These are phyloP conservation scores for Premnoplex brunnescens DNA, from an alignment of 2,797 vertebrate species.

Conservation along the genomic window DNA sequence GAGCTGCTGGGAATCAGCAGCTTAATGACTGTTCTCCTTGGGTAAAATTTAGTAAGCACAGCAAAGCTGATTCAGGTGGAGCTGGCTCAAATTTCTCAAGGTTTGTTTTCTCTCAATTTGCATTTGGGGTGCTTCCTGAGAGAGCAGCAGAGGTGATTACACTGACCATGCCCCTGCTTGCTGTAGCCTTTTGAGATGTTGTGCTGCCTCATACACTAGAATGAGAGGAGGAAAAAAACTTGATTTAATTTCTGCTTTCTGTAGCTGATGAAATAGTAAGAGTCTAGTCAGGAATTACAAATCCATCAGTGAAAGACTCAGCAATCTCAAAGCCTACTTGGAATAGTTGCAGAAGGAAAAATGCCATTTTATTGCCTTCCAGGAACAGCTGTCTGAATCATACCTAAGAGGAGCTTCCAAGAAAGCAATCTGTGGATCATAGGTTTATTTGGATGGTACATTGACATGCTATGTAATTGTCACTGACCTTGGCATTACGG, in stretches of 20 bases:
- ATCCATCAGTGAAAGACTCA: not conserved
- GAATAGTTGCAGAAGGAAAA: not conserved
- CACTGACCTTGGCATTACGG: slow-evolving; percentile 31
- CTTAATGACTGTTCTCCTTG: not conserved
- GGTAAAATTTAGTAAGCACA: not conserved
- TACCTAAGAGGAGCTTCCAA: slow-evolving; percentile 39
- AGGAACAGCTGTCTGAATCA: not conserved
- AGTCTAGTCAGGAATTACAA: not conserved
- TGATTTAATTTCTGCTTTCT: not conserved
- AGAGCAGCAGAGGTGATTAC: not conserved
- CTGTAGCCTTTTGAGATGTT: not conserved
- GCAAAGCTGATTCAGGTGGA: not conserved
- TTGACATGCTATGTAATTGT: slow-evolving; percentile 32
- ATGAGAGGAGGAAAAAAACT: not conserved
- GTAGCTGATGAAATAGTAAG: not conserved
- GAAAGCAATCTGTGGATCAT: slow-evolving; percentile 31
- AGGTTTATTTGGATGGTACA: slow-evolving; percentile 27
- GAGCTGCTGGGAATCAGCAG: not conserved
- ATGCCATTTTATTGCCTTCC: not conserved
- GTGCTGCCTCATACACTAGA: not conserved
- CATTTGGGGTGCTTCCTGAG: not conserved
- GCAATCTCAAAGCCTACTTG: not conserved
- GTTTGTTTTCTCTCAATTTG: not conserved
- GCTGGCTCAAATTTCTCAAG: not conserved
- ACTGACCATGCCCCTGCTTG: not conserved